Percentiles rank a stretch among this genome's conserved stretches.
Evolutionary conservation across 1,140 invertebrate genomes (phyloP).

Genomic region (Wasmannia auropunctata): DNA sequence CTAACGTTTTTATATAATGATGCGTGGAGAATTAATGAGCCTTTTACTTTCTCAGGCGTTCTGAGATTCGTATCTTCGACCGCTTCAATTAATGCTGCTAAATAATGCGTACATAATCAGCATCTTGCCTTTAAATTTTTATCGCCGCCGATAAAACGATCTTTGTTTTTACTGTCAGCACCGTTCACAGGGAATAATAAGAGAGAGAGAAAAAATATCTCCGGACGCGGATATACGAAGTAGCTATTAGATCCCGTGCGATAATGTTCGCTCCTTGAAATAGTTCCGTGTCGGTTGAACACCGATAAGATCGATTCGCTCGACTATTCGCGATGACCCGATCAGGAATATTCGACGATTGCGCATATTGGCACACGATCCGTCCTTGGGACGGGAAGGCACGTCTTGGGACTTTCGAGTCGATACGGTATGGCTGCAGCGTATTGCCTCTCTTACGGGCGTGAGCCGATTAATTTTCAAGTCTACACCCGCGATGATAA

Average conservation of each 20-base stretch:
- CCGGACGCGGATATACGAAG: neutral
- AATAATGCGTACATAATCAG: neutral
- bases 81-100: constrained; percentile 22
- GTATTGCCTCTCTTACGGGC: constrained; percentile 58
- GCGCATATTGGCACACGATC: constrained; percentile 52
- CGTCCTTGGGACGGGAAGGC: constrained; percentile 70
- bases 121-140: neutral
- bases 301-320: constrained; percentile 41
- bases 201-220: neutral
- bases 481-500: constrained; percentile 58
- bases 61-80: neutral
- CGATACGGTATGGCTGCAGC: constrained; percentile 67
- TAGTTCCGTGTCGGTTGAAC: neutral
- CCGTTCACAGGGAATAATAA: neutral
- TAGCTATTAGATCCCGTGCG: neutral
- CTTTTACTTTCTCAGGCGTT: constrained; percentile 38
- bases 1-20: constrained; percentile 5
- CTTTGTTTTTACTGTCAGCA: neutral
- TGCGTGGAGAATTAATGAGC: constrained; percentile 38
- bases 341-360: constrained; percentile 65
- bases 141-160: neutral
- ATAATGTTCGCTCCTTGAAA: constrained; percentile 34
- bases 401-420: constrained; percentile 67
- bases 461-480: constrained; percentile 69
- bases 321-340: constrained; percentile 45